Evolutionary conservation across 2,113 vertebrate genomes (phyloP), one percentile per base, ranked within the genome.

Genomic region (Narcine bancroftii): DNA sequence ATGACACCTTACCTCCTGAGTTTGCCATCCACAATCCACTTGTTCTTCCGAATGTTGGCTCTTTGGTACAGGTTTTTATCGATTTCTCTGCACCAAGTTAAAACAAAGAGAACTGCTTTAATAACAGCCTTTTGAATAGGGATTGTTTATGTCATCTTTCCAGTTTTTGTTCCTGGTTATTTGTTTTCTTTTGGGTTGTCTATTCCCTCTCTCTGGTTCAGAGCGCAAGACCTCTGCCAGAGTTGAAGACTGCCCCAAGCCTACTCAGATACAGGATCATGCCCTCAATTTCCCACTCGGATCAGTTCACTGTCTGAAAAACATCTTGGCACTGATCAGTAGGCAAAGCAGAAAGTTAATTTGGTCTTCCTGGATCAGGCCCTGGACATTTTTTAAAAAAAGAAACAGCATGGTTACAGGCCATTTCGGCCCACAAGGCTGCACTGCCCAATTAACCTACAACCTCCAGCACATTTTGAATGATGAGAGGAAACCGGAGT

Each of bases 11-110:
- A 99, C 98, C 97, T 98, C 94, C 98, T 97, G 63, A 99, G 94
- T 53, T 98, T 97, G 5, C 98, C 97, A 95, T 99, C 98, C 73
- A 99, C 98, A 93, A 97, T 97, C 98, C 98, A 99, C 93, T 99
- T 99, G 95, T 96, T 99, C 94, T 97, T 99, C 94, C 98, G 96
- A 95, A 97, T 98, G 94, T 93, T 96, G 85, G 97, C 94, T 97
- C 99, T 98, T 94, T 94, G 98, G 94, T 99, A 98, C 94, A 99
- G 93, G 2, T 97, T 98, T 95, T 97, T 99, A 95, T 99, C 98
- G 53, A 99, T 99, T 95, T 99, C 98, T 63, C 98, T 99, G 96
- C 81, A 94, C 71, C 33, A 47, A 26, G 93, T 94, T 0, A 0
- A 17, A 75, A 92, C 5, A 92, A 45, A 10, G 69, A 76, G 26